Base-by-base conservation (phyloP, 2,797 vertebrate species). In the Eutrigla gurnardus region DNA sequence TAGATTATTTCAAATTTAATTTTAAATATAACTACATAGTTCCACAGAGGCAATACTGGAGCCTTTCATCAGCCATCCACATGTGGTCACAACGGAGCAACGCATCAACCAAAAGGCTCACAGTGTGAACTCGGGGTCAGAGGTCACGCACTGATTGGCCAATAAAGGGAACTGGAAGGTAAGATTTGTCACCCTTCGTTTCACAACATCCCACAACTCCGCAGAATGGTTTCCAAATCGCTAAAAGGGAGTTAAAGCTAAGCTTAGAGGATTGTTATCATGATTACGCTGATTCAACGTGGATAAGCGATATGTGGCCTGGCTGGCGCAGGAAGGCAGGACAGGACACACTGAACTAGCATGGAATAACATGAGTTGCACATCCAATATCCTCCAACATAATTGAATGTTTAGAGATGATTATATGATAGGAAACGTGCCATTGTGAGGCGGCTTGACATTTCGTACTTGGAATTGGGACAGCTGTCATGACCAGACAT, bases 101-200 rank as follows among this genome's bases (percentile, higher is more conserved):
- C 47, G 14, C 60, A 60, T 72, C 74, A 78, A 63, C 57, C 69
- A 50, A 60, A 50, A 54, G 61, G 50, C 52, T 72, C 36, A 53
- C 32, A 52, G 69, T 52, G 53, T 83, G 65, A 86, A 45, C 46
- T 9, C 70, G 0, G 65, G 65, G 76, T 80, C 80, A 73, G n/a
- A 77, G 77, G 78, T 80, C 76, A 60, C 0, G 1, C 65, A 39
- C 64, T 75, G 81, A 86, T 65, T 82, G 72, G 53, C 69, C 65
- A 77, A 54, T 75, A 82, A 78, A 85, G 55, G 67, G 53, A 77
- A 68, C n/a, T 8, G 53, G 11, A 36, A 18, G n/a, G 9, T 58
- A 35, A 54, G 75, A 75, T 71, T 73, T 59, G 61, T 78, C 68
- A 61, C 52, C 67, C 43, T 61, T 53, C 4, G 18, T 55, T 78